Percentiles rank a stretch among this genome's conserved stretches.
Evolutionary conservation across 2,797 vertebrate genomes (phyloP).

Genomic region (Eremophila alpestris): DNA sequence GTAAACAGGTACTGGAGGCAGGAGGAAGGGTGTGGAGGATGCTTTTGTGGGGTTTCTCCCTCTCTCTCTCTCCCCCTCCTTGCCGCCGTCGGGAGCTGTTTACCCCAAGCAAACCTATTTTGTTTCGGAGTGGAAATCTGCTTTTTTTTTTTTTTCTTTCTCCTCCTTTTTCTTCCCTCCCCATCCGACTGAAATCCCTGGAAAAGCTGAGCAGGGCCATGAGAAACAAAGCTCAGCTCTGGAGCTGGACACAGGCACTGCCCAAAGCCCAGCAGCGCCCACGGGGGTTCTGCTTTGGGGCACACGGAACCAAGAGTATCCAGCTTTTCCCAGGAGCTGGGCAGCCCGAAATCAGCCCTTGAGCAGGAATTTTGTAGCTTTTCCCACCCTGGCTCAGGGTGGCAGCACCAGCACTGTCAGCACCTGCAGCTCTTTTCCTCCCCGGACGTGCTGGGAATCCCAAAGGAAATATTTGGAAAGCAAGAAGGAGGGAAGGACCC

Average conservation of each 20-base stretch:
- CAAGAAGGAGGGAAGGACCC: not conserved
- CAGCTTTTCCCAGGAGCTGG: not conserved
- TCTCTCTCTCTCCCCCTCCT: slow-evolving; percentile 19
- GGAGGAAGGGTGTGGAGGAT: slow-evolving; percentile 72
- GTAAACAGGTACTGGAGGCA: slow-evolving; percentile 73
- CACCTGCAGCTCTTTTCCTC: not conserved
- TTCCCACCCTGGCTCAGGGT: not conserved
- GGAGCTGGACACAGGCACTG: not conserved
- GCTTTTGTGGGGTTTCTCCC: slow-evolving; percentile 59
- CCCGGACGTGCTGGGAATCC: not conserved
- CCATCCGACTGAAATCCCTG: not conserved
- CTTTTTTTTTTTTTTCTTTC: not conserved
- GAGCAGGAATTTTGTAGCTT: not conserved
- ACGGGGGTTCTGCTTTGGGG: rapidly evolving
- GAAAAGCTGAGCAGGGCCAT: not conserved
- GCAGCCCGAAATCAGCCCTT: not conserved
- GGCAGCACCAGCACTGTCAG: not conserved
- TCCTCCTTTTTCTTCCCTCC: not conserved
- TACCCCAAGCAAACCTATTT: slow-evolving; percentile 54
- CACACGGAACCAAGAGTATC: rapidly evolving
- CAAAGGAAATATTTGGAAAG: not conserved
- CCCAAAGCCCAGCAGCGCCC: not conserved
- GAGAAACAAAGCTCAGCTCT: not conserved
- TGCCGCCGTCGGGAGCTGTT: slow-evolving; percentile 11
- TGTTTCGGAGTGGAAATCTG: not conserved